Evolutionary conservation across 2,113 vertebrate species (phyloP).

Genomic region (Natator depressus): DNA sequence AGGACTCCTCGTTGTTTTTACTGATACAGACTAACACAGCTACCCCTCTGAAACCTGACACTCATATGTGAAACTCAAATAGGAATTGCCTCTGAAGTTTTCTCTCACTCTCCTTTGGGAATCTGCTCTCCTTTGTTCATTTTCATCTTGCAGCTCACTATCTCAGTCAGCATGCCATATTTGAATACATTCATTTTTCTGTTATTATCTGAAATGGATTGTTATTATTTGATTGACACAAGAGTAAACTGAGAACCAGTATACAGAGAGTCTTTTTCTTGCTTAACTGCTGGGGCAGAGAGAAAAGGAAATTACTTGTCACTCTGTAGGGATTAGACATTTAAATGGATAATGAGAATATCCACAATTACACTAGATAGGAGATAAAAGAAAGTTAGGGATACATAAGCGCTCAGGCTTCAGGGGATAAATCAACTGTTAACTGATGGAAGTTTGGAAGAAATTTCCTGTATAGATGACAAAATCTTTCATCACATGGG

Average conservation of each 20-base stretch:
- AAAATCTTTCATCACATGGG: rapidly evolving
- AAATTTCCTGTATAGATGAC: rapidly evolving
- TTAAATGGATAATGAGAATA: not conserved
- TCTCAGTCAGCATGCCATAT: conserved; percentile 25
- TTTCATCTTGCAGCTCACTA: conserved; percentile 53
- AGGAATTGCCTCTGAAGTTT: not conserved
- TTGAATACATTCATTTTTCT: conserved; percentile 24
- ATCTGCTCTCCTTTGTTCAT: not conserved
- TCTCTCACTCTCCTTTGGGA: not conserved
- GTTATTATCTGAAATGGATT: conserved; percentile 39
- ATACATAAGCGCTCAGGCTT: not conserved
- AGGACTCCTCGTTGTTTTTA: too few species aligned
- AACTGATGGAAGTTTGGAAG: not conserved
- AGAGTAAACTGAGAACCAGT: conserved; percentile 22
- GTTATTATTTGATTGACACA: conserved; percentile 50
- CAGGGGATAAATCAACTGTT: not conserved
- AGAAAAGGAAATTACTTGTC: not conserved
- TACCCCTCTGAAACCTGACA: too few species aligned
- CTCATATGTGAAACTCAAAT: rapidly evolving
- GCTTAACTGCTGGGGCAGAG: not conserved
- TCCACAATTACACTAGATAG: rapidly evolving
- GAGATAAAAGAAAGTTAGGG: not conserved
- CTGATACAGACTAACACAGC: too few species aligned
- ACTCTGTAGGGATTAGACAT: rapidly evolving
- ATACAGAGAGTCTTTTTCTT: not conserved